Conservation (phyloP, 1,140 invertebrate species). For the Delia radicum region DNA sequence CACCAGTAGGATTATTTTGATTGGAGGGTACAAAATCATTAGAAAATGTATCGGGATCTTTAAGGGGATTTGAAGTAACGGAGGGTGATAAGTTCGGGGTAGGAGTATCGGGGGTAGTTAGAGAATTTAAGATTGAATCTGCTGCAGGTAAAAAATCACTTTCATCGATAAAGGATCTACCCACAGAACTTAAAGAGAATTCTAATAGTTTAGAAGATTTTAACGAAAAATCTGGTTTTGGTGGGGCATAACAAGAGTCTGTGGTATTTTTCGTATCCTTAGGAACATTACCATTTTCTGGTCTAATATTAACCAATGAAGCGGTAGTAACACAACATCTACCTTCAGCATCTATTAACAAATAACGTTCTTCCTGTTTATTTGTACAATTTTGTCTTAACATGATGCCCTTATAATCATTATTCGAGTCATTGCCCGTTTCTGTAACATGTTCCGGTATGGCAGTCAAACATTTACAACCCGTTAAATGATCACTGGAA, state of each 20-base stretch:
- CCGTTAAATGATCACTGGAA: slow-evolving; percentile 31
- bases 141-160: slow-evolving; percentile 23
- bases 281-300: not conserved
- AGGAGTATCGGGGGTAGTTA: slow-evolving; percentile 62
- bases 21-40: slow-evolving; percentile 49
- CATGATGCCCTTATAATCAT: slow-evolving; percentile 22
- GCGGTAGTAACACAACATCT: slow-evolving; percentile 26
- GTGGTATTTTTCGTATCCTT: not conserved
- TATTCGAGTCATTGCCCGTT: not conserved
- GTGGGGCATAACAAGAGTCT: not conserved
- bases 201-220: slow-evolving; percentile 41
- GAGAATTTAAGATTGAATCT: slow-evolving; percentile 38
- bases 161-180: slow-evolving; percentile 53
- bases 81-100: slow-evolving; percentile 62
- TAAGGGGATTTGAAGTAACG: slow-evolving; percentile 45
- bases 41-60: slow-evolving; percentile 52
- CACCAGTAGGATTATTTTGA: not conserved
- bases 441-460: slow-evolving; percentile 46
- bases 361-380: slow-evolving; percentile 15
- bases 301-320: not conserved
- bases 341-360: slow-evolving; percentile 18
- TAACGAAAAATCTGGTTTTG: not conserved
- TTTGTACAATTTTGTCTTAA: slow-evolving; percentile 25
- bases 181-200: slow-evolving; percentile 53
- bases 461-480: slow-evolving; percentile 50